Percentiles rank a stretch among this genome's conserved stretches.
Conservation (phyloP, 1,140 invertebrate species). For the Heliothis virescens region DNA sequence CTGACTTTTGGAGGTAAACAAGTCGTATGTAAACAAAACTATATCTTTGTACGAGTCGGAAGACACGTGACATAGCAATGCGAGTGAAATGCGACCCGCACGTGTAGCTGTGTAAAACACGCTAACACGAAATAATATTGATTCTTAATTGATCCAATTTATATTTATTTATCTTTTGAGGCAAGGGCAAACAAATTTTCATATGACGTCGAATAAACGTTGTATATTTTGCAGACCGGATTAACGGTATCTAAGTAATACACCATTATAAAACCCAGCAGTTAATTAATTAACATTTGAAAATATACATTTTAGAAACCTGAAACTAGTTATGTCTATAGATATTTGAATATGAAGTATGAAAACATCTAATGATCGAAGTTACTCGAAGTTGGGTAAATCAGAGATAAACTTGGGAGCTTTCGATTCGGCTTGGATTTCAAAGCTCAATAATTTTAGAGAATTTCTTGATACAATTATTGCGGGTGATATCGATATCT, state of each 20-base stretch:
- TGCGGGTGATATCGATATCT: background rate
- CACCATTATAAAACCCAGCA: no score
- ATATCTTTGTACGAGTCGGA: slow-evolving; percentile 22
- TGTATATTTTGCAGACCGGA: no score
- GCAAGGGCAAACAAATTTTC: no score
- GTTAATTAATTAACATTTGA: no score
- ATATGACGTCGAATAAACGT: no score
- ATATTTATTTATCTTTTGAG: no score
- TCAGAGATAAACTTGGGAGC: slow-evolving; percentile 1
- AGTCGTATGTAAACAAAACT: slow-evolving; percentile 29
- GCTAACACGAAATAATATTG: no score
- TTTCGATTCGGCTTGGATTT: slow-evolving; percentile 20
- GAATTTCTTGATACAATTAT: slow-evolving; percentile 3
- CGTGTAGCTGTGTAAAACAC: background rate
- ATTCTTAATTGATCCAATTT: no score
- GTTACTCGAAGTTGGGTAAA: slow-evolving; percentile 8
- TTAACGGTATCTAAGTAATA: no score
- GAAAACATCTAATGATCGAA: slow-evolving; percentile 14
- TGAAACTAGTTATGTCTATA: background rate
- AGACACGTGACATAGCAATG: background rate
- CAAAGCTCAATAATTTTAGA: slow-evolving; percentile 27
- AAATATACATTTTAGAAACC: no score
- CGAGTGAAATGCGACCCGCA: background rate
- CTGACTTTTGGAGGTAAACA: slow-evolving; percentile 12
- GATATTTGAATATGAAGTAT: background rate